These are phyloP conservation scores for Eucera pruinosa DNA, from an alignment of 2,888 invertebrate genomes.

Conservation along the genomic window DNA sequence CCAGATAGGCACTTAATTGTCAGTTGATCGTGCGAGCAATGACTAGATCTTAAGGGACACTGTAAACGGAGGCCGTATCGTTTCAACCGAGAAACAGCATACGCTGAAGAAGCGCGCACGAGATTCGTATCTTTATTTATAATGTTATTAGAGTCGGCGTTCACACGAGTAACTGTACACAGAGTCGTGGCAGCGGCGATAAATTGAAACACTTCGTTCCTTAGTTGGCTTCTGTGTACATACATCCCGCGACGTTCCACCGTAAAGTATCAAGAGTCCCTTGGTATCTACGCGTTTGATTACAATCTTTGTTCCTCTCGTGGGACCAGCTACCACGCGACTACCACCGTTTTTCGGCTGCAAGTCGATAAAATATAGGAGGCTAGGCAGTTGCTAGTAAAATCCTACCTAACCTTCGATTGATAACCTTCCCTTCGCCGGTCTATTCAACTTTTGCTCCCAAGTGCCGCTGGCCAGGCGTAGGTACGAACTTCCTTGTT, in stretches of 20 bases:
- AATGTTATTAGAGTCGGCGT: slow-evolving; percentile 78
- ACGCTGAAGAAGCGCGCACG: slow-evolving; percentile 49
- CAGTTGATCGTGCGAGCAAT: slow-evolving; percentile 18
- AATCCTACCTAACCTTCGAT: background rate
- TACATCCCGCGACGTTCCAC: slow-evolving; percentile 41
- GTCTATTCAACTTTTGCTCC: background rate
- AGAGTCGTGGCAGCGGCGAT: slow-evolving; percentile 58
- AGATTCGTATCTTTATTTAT: slow-evolving; percentile 79
- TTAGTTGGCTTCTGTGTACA: slow-evolving; percentile 65
- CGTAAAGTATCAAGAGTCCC: slow-evolving; percentile 39
- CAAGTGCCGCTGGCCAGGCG: too few species aligned
- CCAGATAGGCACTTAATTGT: slow-evolving; percentile 42
- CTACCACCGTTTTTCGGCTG: slow-evolving; percentile 40
- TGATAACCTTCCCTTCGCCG: background rate
- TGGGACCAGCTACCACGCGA: slow-evolving; percentile 47
- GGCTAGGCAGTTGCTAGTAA: too few species aligned
- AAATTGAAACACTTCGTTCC: slow-evolving; percentile 71
- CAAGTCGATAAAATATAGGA: background rate
- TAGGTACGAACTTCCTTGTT: background rate
- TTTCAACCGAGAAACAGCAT: slow-evolving; percentile 28
- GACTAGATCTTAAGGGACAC: slow-evolving; percentile 1
- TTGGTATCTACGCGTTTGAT: slow-evolving; percentile 53
- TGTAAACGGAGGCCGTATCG: slow-evolving; percentile 43
- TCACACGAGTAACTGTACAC: slow-evolving; percentile 71
- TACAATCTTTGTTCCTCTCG: slow-evolving; percentile 47